A percentile compares a stretch with the other conserved stretches of the same genome.
Evolutionary conservation across 2,797 vertebrate genomes (phyloP).

Genomic region (Danio tinwini): DNA sequence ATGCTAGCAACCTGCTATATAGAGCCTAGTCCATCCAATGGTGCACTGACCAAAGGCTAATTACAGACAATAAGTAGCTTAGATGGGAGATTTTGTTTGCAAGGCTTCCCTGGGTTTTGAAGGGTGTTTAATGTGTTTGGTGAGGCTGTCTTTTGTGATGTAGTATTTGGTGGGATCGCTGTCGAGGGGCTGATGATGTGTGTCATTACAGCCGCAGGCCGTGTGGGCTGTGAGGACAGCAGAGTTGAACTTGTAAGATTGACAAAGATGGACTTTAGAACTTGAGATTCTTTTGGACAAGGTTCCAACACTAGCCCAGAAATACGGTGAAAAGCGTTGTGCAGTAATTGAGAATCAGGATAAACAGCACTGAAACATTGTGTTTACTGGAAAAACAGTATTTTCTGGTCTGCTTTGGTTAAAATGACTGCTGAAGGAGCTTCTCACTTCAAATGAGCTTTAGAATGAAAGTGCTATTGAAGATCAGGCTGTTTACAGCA

Average conservation of each 20-base stretch:
- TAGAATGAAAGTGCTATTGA: conserved; percentile 22
- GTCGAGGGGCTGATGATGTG: conserved; percentile 49
- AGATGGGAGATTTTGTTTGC: conserved; percentile 30
- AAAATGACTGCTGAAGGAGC: conserved; percentile 45
- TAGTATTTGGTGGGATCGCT: conserved; percentile 38
- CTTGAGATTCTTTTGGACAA: not conserved
- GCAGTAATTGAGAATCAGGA: conserved; percentile 54
- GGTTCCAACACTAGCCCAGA: not conserved
- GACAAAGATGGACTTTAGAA: conserved; percentile 2
- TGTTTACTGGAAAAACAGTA: conserved; percentile 56
- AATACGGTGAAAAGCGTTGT: not conserved
- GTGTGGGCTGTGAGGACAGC: conserved; percentile 9
- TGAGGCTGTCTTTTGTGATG: conserved; percentile 53
- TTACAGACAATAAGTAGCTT: conserved; percentile 46
- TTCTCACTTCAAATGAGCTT: conserved; percentile 39
- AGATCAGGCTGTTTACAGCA: conserved; percentile 30
- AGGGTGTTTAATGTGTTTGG: conserved; percentile 45
- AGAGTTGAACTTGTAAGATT: not conserved
- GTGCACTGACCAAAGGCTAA: conserved; percentile 39
- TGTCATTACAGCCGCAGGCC: conserved; percentile 55
- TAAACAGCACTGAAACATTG: conserved; percentile 37
- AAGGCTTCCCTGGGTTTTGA: conserved; percentile 19
- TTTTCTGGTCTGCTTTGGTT: conserved; percentile 70
- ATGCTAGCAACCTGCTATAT: no score
- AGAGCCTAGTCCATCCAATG: not conserved